These are phyloP conservation scores for Acanthosepion pharaonis DNA, from an alignment of 2,888 invertebrate species.

Conservation along the genomic window DNA sequence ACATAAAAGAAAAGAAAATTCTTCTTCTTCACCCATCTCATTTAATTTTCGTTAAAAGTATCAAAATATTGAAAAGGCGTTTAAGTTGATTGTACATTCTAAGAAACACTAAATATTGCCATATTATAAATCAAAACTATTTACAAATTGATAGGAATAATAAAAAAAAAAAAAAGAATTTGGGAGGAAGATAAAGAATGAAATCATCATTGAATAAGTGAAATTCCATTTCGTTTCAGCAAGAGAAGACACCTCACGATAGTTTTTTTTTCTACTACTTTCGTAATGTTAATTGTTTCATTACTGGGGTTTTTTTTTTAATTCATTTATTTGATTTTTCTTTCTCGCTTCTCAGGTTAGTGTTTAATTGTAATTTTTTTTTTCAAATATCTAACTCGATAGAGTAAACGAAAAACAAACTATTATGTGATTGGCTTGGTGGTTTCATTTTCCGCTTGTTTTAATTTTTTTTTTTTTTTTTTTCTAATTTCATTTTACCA, in stretches of 20 bases:
- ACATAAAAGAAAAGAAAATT: not conserved
- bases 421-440: too few species aligned
- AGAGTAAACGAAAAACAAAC: too few species aligned
- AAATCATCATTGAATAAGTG: not conserved
- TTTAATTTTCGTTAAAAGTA: slow-evolving; percentile 14
- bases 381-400: too few species aligned
- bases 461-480: not conserved
- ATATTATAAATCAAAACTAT: not conserved
- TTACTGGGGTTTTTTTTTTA: not conserved
- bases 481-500: not conserved
- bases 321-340: not conserved
- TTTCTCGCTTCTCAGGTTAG: not conserved
- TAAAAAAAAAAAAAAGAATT: too few species aligned
- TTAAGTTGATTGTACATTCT: not conserved
- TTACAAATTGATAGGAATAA: not conserved
- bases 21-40: not conserved
- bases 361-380: not conserved
- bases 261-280: not conserved
- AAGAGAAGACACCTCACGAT: not conserved
- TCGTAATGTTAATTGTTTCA: not conserved
- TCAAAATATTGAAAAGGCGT: not conserved
- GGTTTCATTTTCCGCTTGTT: not conserved
- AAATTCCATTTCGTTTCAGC: not conserved
- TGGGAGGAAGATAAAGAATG: not conserved
- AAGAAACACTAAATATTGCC: not conserved